Percentiles rank a stretch among this genome's conserved stretches.
Conservation (phyloP, 2,797 vertebrate genomes). For the Parauchenoglanis punctatus region DNA sequence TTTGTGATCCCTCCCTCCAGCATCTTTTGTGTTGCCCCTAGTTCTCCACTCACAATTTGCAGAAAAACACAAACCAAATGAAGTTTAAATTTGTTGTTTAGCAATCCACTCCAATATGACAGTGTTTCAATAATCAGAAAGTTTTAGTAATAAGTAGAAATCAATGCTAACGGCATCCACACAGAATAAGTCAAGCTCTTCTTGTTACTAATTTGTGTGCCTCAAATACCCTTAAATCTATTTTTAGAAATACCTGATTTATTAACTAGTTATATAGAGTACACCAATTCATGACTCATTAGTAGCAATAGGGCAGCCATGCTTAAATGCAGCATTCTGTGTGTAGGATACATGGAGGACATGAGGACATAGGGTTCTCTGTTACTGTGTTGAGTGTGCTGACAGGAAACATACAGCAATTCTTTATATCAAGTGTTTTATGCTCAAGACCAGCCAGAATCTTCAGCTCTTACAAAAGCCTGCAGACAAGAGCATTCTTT, state of each 20-base stretch:
- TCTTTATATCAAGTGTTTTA: not conserved
- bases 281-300: too few species aligned
- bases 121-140: too few species aligned
- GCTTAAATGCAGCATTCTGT: not conserved
- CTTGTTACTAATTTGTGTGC: not conserved
- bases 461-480: too few species aligned
- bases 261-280: too few species aligned
- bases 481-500: not conserved
- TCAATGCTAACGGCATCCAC: too few species aligned
- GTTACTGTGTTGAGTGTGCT: not conserved
- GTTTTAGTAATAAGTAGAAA: too few species aligned
- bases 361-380: not conserved
- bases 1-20: too few species aligned
- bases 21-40: too few species aligned
- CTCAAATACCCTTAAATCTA: not conserved
- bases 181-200: not conserved
- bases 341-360: not conserved
- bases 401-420: not conserved
- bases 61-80: not conserved
- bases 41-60: not conserved
- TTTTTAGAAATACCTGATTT: not conserved
- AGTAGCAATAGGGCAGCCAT: too few species aligned
- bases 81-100: not conserved
- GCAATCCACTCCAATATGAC: not conserved
- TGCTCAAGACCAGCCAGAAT: not conserved